Base-by-base conservation (phyloP, 92 coral and sea anemone genomes). In the Parazoanthus atlanticus region DNA sequence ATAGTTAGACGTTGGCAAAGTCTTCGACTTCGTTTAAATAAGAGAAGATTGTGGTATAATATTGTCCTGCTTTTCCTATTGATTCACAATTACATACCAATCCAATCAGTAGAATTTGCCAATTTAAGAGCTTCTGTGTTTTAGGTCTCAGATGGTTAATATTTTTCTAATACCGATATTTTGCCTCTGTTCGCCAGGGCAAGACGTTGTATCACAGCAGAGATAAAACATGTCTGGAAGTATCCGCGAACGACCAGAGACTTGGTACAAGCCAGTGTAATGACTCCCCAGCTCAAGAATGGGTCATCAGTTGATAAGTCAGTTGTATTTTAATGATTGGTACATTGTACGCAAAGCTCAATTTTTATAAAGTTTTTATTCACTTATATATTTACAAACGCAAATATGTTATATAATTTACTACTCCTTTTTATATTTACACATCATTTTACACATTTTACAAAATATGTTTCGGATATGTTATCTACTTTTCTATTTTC, bases 281-380 rank as follows among this genome's bases (percentile, higher is more conserved):
- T 26, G 70, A 74, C 23, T 90, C 93, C 8, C 64, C 90, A 16
- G 15, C 86, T 29, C 97, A 94, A 58, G 92, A 94, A 41, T 94
- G 97, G 97, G 34, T 81, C 46, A 92, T 94, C 80, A 72, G 90
- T 43, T 78, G 88, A 70, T 36, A 36, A 2, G 4, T 36, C 38
- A 36, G 38, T 36, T 36, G 2, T 36, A 36, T 36, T 36, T 36
- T 36, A 49, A 49, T 49, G 56, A 49, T 49, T 17, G 56, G 67
- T 61, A 61, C 67, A 61, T 21, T 17, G 26, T 61, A 61, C 26
- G 7, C 67, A 61, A 61, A 23, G 15, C 67, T 61, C 28, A 4
- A 75, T 75, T 75, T 75, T 75, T 32, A 74, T 29, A 75, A 19
- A 74, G 17, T 1, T 6, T 15, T 52, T 61, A 23, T 23, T 21